Evolutionary conservation across 2,113 vertebrate species (phyloP), one percentile per base, ranked within the genome.

Genomic region (Petrocephalus microphthalmus): DNA sequence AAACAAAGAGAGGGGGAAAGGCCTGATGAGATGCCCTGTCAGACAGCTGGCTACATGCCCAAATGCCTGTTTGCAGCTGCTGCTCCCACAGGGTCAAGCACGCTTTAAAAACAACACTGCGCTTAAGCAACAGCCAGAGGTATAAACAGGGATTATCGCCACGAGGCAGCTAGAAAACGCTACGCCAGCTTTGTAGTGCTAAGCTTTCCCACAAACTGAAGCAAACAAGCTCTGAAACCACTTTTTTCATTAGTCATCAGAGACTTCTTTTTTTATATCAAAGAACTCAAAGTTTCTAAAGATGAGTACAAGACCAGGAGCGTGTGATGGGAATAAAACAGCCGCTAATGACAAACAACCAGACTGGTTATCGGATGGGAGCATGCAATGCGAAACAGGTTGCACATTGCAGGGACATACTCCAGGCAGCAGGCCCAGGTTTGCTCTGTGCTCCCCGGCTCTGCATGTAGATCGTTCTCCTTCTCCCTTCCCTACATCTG

Each of bases 401-500:
- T 22, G 29, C 3, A 57, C 42, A 49, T 71, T 87, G 53, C 6
- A 49, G 86, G 29, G 42, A 67, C 10, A 42, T 83, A 47, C 3
- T 22, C 20, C 47, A 54, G 87, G 71, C 67, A 51, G 2, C 33
- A 56, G 56, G 56, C 85, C 33, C 17, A 22, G 17, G 49, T 19
- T 78, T 20, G 42, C 49, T 56, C 49, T 19, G 17, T 81, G 87
- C 2, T 13, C n/a, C n/a, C 25, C 49, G 10, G 47, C 51, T 87
- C 29, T 37, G 49, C 19, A 22, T 87, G 20, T n/a, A 37, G 7
- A 78, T 91, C 88, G 91, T 88, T 91, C 84, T 60, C 78, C 91
- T 89, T 89, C 87, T 88, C 89, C 88, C 64, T 87, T 89, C 89
- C 89, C 45, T 93, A 93, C 90, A 91, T 85, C 67, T 92, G 91